Evolutionary conservation across 1,140 invertebrate genomes (phyloP), one percentile per base, ranked within the genome.

Genomic region (Solenopsis fugax): DNA sequence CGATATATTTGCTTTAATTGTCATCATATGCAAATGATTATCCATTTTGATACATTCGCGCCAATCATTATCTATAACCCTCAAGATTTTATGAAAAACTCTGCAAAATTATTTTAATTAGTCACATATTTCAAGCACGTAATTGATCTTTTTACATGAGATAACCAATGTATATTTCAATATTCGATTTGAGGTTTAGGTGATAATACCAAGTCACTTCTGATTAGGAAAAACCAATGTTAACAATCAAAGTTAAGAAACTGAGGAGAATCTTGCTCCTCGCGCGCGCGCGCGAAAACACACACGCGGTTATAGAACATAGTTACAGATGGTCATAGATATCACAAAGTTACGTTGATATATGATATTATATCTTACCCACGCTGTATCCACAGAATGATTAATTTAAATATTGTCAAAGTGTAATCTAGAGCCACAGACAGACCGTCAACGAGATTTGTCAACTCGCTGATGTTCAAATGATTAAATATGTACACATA

Each of bases 401-500:
- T 6, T 18, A 78, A 6, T 48, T 85, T 85, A 21, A 85, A 18
- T 4, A 73, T 13, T 2, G 50, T 65, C n/a, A 85, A 52, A 41
- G 16, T 67, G 4, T 67, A 67, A 9, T 64, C 21, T 34, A 85
- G 9, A 37, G 48, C 48, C 18, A 24, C 10, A 24, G 60, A 4
- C 12, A 80, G 10, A 13, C 50, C 9, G 7, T 67, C 84, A 41
- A 80, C 18, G 2, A 80, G 75, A 56, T 86, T 54, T 9, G 50
- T 45, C 2, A 86, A 1, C 0, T 82, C 41, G 16, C 29, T 50
- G 10, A 54, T 24, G 0, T 18, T 65, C 3, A 80, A 56, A 4
- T 86, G 84, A 4, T 13, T 13, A 7, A 86, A 12, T 21, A 86
- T 6, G 6, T 86, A 80, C n/a, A 54, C 9, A 67, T 86, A 86